Percentiles rank a stretch among this genome's conserved stretches.
Conservation (phyloP, 2,888 invertebrate genomes). For the Onchidella celtica region DNA sequence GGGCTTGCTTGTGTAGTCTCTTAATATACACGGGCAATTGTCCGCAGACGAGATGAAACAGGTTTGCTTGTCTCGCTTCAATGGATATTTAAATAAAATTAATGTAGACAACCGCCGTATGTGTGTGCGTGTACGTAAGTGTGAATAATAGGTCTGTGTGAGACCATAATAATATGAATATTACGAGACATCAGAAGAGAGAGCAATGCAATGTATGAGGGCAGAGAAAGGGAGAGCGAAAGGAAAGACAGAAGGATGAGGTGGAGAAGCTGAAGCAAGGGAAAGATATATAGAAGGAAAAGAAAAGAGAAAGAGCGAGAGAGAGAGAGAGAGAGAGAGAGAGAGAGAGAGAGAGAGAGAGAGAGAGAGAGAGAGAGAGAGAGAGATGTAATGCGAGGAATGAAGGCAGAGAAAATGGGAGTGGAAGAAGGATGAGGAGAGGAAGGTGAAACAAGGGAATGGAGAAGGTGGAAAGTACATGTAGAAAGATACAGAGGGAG, state of each 20-base stretch:
- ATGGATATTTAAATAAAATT: too few species aligned
- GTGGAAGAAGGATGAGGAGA: neutral
- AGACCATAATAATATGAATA: too few species aligned
- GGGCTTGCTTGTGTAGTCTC: too few species aligned
- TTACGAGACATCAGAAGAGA: too few species aligned
- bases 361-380: neutral
- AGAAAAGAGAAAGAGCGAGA: constrained; percentile 6
- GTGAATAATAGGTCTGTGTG: too few species aligned
- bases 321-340: constrained; percentile 2
- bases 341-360: constrained; percentile 3
- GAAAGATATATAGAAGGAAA: neutral
- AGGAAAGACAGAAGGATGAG: neutral
- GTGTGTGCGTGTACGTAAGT: too few species aligned
- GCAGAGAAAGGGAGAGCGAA: neutral
- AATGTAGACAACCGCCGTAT: too few species aligned
- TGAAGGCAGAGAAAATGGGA: neutral
- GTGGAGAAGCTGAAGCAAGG: neutral
- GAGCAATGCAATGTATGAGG: neutral
- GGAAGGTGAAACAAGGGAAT: neutral
- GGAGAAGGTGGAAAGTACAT: neutral
- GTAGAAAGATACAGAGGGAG: constrained; percentile 1
- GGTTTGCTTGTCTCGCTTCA: too few species aligned
- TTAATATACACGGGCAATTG: too few species aligned
- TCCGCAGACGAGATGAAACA: too few species aligned
- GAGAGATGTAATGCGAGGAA: neutral